phyloP scores from a whole-genome alignment of 2,797 vertebrate species.

The Cyclopterus lumpus region DNA sequence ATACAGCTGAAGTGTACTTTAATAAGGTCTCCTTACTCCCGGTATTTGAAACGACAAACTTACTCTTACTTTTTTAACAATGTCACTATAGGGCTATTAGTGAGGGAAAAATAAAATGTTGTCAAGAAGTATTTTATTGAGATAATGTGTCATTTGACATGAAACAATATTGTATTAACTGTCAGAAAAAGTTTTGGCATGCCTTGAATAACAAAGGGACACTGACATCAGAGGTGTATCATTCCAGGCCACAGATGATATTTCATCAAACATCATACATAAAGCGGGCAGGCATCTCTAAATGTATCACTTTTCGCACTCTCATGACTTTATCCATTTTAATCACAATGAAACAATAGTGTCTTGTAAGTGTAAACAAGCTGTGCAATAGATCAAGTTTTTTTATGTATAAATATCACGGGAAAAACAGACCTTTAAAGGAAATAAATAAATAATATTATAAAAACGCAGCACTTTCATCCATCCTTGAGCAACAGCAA shows the following conservation, averaged over 20 bases:
- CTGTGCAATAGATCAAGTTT: slow-evolving; percentile 11
- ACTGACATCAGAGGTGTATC: slow-evolving; percentile 22
- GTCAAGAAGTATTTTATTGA: slow-evolving; percentile 4
- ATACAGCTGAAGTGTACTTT: slow-evolving; percentile 69
- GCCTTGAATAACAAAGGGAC: slow-evolving; percentile 8
- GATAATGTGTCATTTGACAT: slow-evolving; percentile 22
- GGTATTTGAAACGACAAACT: slow-evolving; percentile 25
- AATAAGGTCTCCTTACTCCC: slow-evolving; percentile 70
- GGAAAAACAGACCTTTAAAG: slow-evolving; percentile 49
- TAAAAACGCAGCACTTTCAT: slow-evolving; percentile 57
- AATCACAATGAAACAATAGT: slow-evolving; percentile 17
- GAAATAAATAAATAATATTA: slow-evolving; percentile 52
- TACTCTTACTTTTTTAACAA: slow-evolving; percentile 17
- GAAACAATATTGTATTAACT: not conserved
- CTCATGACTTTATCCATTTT: slow-evolving; percentile 29
- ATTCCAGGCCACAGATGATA: slow-evolving; percentile 10
- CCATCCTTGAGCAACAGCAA: slow-evolving; percentile 50
- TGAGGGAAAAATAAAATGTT: not conserved
- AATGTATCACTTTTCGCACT: slow-evolving; percentile 22
- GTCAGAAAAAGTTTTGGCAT: slow-evolving; percentile 27
- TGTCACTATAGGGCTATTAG: slow-evolving; percentile 19
- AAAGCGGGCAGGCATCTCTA: slow-evolving; percentile 4
- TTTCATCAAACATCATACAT: slow-evolving; percentile 9
- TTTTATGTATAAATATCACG: slow-evolving; percentile 39
- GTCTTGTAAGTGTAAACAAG: slow-evolving; percentile 25